Evolutionary conservation across 1,140 invertebrate species (phyloP).

Genomic region (Agrilus planipennis): DNA sequence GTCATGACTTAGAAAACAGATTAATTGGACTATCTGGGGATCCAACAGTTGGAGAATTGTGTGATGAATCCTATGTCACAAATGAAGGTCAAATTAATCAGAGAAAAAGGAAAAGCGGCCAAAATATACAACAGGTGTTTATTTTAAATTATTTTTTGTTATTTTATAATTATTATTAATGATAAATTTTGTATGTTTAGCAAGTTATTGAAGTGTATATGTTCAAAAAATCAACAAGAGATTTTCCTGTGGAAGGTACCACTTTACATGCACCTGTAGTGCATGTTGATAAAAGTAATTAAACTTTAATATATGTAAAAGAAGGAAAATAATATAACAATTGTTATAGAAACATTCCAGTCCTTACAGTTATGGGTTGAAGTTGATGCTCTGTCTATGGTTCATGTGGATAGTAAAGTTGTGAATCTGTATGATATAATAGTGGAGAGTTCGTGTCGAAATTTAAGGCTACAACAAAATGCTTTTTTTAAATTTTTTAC

Average conservation of each 20-base stretch:
- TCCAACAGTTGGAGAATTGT: slow-evolving; percentile 42
- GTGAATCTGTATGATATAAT: slow-evolving; percentile 55
- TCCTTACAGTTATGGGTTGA: slow-evolving; percentile 44
- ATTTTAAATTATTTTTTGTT: background rate
- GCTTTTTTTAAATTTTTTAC: slow-evolving; percentile 26
- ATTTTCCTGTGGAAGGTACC: slow-evolving; percentile 11
- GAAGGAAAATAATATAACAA: too few species aligned
- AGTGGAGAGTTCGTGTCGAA: slow-evolving; percentile 57
- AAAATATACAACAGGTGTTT: background rate
- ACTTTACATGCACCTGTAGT: slow-evolving; percentile 29
- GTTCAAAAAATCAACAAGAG: slow-evolving; percentile 32
- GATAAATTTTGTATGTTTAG: slow-evolving; percentile 19
- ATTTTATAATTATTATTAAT: background rate
- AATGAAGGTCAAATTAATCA: slow-evolving; percentile 33
- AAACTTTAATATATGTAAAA: too few species aligned
- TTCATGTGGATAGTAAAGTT: slow-evolving; percentile 49
- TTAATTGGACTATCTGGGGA: slow-evolving; percentile 40
- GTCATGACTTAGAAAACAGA: slow-evolving; percentile 38
- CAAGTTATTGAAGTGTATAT: slow-evolving; percentile 34
- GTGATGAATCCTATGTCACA: slow-evolving; percentile 33
- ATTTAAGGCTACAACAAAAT: slow-evolving; percentile 47
- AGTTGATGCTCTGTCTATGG: slow-evolving; percentile 58
- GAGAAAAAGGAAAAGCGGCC: too few species aligned
- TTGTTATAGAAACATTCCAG: slow-evolving; percentile 34
- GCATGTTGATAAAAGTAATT: slow-evolving; percentile 30